These are phyloP conservation scores for Poecilus cupreus DNA, from an alignment of 2,888 invertebrate species.

Conservation along the genomic window DNA sequence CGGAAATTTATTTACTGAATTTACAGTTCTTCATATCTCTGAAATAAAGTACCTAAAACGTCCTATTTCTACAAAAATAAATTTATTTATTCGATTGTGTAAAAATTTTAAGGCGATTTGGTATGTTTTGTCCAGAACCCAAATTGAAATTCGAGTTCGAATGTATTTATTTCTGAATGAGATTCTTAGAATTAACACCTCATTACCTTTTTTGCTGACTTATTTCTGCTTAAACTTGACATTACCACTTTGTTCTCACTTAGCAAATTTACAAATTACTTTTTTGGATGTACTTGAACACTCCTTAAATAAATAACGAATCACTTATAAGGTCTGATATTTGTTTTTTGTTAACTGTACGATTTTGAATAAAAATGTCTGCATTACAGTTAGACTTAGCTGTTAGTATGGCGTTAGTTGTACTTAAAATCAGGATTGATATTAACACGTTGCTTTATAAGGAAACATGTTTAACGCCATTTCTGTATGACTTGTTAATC, in stretches of 20 bases:
- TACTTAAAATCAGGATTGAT: not conserved
- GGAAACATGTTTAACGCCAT: conserved; percentile 43
- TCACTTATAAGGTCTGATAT: conserved; percentile 2
- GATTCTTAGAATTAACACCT: too few relatives aligned
- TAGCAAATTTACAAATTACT: conserved; percentile 7
- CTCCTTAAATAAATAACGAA: conserved; percentile 13
- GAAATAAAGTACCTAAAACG: too few relatives aligned
- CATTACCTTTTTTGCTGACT: too few relatives aligned
- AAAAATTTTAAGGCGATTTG: too few relatives aligned
- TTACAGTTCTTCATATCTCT: too few relatives aligned
- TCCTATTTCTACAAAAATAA: too few relatives aligned
- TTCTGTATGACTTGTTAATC: conserved; percentile 22
- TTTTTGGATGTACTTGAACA: not conserved
- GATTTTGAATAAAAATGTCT: not conserved
- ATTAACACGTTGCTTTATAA: conserved; percentile 20
- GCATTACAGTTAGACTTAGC: not conserved
- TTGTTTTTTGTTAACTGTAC: not conserved
- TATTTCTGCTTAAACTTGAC: too few relatives aligned
- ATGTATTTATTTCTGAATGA: too few relatives aligned
- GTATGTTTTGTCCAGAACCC: too few relatives aligned
- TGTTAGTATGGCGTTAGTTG: not conserved
- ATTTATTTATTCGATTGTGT: too few relatives aligned
- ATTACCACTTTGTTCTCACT: not conserved
- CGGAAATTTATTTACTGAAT: too few relatives aligned
- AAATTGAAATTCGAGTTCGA: too few relatives aligned